These are phyloP conservation scores for Heterochromis multidens DNA, from an alignment of 2,113 vertebrate genomes.

Conservation along the genomic window DNA sequence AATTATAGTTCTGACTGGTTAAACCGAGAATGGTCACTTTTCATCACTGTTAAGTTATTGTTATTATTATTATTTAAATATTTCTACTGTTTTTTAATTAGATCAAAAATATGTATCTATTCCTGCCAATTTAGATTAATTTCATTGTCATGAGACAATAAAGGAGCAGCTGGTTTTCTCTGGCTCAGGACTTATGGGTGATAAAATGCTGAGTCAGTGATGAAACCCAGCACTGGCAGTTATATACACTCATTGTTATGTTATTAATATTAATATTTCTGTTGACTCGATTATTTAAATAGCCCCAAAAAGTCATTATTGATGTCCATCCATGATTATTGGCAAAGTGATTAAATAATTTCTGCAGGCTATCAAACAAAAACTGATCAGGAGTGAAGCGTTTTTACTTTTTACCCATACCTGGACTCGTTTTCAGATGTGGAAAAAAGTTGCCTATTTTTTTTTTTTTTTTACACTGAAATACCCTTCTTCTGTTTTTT, in stretches of 20 bases:
- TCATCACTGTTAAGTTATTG: background rate
- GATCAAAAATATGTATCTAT: background rate
- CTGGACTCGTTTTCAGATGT: too few species aligned
- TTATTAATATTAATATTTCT: background rate
- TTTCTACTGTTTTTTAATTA: background rate
- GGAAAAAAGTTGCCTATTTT: too few species aligned
- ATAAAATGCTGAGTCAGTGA: background rate
- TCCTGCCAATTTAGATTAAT: background rate
- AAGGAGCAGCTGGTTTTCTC: background rate
- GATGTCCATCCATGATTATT: background rate
- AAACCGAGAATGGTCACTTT: background rate
- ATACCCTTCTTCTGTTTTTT: too few species aligned
- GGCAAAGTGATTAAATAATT: background rate
- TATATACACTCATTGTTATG: background rate
- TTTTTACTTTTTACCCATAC: too few species aligned
- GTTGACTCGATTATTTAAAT: background rate
- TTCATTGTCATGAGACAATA: background rate
- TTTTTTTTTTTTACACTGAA: background rate
- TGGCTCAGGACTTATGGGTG: background rate
- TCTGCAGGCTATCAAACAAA: too few species aligned
- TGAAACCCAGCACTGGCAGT: background rate
- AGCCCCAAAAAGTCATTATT: too few species aligned
- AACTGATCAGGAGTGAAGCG: too few species aligned
- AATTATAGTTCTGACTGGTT: background rate
- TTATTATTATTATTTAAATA: background rate